Evolutionary conservation across 2,888 invertebrate species (phyloP).

Genomic region (Protodeltote pygarga): DNA sequence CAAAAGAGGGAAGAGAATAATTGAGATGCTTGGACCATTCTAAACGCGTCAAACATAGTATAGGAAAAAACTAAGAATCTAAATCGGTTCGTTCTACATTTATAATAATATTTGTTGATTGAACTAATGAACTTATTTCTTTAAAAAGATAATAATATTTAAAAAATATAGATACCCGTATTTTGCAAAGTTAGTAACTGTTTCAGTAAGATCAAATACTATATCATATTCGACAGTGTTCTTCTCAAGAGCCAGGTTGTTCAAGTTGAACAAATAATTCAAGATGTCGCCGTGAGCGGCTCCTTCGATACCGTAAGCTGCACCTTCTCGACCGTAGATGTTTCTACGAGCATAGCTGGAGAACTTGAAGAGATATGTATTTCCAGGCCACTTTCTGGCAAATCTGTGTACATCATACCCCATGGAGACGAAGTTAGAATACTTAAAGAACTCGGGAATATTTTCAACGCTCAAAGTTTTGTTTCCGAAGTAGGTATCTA

Average conservation of each 20-base stretch:
- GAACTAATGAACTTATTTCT: too few species aligned
- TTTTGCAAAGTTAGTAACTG: slow-evolving; percentile 25
- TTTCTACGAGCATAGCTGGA: slow-evolving; percentile 59
- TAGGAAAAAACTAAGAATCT: too few species aligned
- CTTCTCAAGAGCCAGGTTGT: slow-evolving; percentile 49
- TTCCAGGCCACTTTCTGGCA: slow-evolving; percentile 32
- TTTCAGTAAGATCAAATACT: too few species aligned
- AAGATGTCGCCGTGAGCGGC: slow-evolving; percentile 64
- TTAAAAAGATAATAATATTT: too few species aligned
- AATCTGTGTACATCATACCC: background rate
- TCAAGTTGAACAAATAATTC: slow-evolving; percentile 56
- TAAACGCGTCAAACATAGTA: too few species aligned
- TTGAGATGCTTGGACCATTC: too few species aligned
- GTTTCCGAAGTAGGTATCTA: slow-evolving; percentile 9
- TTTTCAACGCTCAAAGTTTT: slow-evolving; percentile 4
- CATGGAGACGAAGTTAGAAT: background rate
- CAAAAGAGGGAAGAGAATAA: too few species aligned
- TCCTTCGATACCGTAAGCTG: slow-evolving; percentile 51
- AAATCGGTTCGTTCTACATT: too few species aligned
- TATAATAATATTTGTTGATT: too few species aligned
- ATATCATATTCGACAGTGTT: slow-evolving; percentile 55
- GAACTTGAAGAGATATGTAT: slow-evolving; percentile 57
- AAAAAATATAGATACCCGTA: slow-evolving; percentile 8
- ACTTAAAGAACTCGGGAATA: slow-evolving; percentile 10
- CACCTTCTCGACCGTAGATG: slow-evolving; percentile 45